phyloP scores from a whole-genome alignment of 2,888 invertebrate species.

The Drosophila tanythrix region DNA sequence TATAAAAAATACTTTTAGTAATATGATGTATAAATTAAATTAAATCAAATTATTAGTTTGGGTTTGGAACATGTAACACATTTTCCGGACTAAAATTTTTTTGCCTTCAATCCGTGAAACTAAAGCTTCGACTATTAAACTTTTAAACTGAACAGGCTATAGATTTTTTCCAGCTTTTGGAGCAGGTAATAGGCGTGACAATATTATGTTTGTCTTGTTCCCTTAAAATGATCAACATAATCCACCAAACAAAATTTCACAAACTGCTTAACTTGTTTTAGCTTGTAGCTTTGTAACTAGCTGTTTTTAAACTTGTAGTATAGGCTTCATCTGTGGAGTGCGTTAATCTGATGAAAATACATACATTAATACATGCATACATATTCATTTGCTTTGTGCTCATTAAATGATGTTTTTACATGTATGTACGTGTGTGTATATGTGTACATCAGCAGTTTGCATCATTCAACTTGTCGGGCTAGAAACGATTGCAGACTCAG shows the following conservation, averaged over 20 bases:
- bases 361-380: background rate
- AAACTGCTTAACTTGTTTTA: background rate
- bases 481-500: conserved; percentile 21
- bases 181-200: background rate
- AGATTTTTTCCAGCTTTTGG: background rate
- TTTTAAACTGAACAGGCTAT: background rate
- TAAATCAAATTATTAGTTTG: background rate
- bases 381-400: background rate
- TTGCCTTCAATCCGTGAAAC: background rate
- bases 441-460: conserved; percentile 25
- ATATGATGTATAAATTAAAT: background rate
- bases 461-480: conserved; percentile 29
- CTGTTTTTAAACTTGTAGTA: background rate
- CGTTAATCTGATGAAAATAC: background rate
- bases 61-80: background rate
- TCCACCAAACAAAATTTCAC: background rate
- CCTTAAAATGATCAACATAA: background rate
- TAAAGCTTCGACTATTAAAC: background rate
- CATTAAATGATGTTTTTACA: conserved; percentile 28
- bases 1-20: background rate
- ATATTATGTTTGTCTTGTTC: background rate
- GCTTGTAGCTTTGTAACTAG: background rate
- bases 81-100: background rate
- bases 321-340: background rate
- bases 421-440: background rate